Conservation (phyloP, 2,888 invertebrate species). For the Nomada goodeniana region DNA sequence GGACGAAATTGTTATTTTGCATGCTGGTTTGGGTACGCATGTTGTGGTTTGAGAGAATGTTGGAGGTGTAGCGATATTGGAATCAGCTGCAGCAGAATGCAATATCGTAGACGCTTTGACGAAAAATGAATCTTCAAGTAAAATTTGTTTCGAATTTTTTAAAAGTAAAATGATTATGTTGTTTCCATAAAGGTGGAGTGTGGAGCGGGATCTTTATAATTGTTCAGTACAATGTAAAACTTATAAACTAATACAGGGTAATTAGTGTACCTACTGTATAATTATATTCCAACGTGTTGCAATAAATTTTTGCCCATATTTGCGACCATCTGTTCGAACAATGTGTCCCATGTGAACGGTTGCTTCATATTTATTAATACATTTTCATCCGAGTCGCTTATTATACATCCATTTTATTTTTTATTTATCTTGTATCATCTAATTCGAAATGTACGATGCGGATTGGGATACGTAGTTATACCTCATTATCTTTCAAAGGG, state of each 20-base stretch:
- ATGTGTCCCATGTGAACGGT: background rate
- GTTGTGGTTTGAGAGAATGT: slow-evolving; percentile 2
- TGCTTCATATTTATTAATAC: slow-evolving; percentile 38
- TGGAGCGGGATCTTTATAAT: too few species aligned
- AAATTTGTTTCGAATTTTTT: background rate
- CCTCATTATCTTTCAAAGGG: background rate
- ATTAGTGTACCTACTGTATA: too few species aligned
- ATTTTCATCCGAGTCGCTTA: slow-evolving; percentile 8
- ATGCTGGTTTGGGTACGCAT: too few species aligned
- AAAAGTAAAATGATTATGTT: too few species aligned
- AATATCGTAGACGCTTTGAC: background rate
- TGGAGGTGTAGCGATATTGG: background rate
- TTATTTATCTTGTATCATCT: background rate
- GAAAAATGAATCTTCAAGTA: background rate
- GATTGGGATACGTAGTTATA: slow-evolving; percentile 26
- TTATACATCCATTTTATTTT: slow-evolving; percentile 1
- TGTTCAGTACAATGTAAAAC: too few species aligned
- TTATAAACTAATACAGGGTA: too few species aligned
- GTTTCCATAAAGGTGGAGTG: too few species aligned
- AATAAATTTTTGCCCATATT: too few species aligned
- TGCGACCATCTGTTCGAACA: background rate
- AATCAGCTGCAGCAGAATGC: background rate
- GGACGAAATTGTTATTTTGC: background rate
- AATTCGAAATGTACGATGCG: background rate
- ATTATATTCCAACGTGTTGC: too few species aligned